A percentile compares a stretch with the other conserved stretches of the same genome.
phyloP scores from a whole-genome alignment of 2,113 vertebrate genomes.

The Stomatorhinus ivindoensis region DNA sequence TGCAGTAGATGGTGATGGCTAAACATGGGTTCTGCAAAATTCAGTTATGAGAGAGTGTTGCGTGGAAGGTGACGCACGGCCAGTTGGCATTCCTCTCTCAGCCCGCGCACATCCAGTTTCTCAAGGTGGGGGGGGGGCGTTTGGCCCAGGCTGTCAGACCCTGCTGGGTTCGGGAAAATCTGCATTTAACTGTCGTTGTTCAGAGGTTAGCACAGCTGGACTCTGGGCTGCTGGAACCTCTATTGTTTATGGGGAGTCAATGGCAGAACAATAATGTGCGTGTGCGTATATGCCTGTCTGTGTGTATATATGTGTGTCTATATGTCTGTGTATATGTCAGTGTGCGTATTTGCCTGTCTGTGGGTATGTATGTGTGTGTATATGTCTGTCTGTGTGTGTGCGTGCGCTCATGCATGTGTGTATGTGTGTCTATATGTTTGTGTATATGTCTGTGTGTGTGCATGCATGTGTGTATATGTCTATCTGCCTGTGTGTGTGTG shows the following conservation, averaged over 20 bases:
- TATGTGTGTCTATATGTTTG: neutral
- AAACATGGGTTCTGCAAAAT: neutral
- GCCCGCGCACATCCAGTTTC: neutral
- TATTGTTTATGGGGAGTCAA: slow-evolving; percentile 1
- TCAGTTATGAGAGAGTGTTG: neutral
- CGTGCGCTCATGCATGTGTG: neutral
- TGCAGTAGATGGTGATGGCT: neutral
- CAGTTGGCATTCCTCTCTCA: neutral
- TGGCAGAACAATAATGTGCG: neutral
- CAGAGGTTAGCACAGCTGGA: neutral
- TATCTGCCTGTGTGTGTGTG: neutral
- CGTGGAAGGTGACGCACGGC: neutral
- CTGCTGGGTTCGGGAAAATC: neutral
- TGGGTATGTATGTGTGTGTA: neutral
- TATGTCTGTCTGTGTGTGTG: neutral
- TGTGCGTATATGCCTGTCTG: neutral
- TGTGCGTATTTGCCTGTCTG: neutral
- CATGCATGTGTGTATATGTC: too few relatives aligned
- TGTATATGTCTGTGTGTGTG: neutral
- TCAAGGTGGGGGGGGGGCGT: neutral
- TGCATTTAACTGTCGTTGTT: neutral
- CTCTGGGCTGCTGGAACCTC: neutral
- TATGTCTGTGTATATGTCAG: neutral
- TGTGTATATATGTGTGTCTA: neutral
- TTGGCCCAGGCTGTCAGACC: neutral